phyloP scores from a whole-genome alignment of 2,888 invertebrate genomes.

The Galerucella nymphaeae region DNA sequence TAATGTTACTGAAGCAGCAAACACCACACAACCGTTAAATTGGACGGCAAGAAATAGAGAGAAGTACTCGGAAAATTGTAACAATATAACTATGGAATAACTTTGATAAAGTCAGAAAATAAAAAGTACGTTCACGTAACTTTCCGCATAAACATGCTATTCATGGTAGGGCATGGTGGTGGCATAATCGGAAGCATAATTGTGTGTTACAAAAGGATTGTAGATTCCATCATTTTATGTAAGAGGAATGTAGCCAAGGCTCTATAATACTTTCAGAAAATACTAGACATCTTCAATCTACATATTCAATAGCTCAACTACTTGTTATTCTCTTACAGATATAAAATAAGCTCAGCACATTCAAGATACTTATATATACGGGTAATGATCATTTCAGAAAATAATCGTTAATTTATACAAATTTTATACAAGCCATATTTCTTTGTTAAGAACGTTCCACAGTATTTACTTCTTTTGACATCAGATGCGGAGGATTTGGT shows the following conservation, averaged over 20 bases:
- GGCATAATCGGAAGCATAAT: neutral
- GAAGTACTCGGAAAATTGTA: neutral
- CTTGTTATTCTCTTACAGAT: conserved; percentile 50
- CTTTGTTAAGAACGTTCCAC: too few species aligned
- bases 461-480: too few species aligned
- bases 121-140: neutral
- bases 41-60: neutral
- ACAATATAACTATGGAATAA: neutral
- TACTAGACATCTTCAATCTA: conserved; percentile 50
- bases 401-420: conserved; percentile 35
- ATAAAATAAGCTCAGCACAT: conserved; percentile 50
- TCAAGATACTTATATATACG: conserved; percentile 48
- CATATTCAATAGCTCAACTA: conserved; percentile 50
- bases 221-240: neutral
- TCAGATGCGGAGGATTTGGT: too few species aligned
- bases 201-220: neutral
- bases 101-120: neutral
- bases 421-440: conserved; percentile 37
- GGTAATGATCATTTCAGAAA: conserved; percentile 43
- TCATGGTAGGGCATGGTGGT: neutral
- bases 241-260: conserved; percentile 20
- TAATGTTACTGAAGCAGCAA: too few species aligned
- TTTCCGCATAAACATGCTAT: neutral
- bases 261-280: conserved; percentile 24
- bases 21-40: too few species aligned